phyloP scores from a whole-genome alignment of 1,140 invertebrate species.

The Oryctes rhinoceros region DNA sequence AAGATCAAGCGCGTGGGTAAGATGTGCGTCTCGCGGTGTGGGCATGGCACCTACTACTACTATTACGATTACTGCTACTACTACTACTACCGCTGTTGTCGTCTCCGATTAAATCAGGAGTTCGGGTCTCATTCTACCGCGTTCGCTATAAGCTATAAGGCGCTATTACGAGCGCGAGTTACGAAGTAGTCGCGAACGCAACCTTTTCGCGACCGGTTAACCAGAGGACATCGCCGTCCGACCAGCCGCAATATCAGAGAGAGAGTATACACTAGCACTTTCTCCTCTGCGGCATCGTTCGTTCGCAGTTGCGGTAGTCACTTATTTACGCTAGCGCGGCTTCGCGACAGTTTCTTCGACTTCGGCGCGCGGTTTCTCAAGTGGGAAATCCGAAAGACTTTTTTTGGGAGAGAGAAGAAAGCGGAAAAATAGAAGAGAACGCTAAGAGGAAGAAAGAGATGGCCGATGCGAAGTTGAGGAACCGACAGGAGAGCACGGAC shows the following conservation, averaged over 20 bases:
- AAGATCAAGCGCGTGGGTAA: conserved; percentile 7
- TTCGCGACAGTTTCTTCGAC: background rate
- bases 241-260: background rate
- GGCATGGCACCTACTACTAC: background rate
- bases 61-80: background rate
- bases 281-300: background rate
- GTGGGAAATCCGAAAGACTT: too few relatives aligned
- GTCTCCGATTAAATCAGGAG: background rate
- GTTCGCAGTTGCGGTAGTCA: background rate
- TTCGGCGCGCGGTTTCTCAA: background rate
- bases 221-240: background rate
- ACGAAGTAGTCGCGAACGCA: background rate
- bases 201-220: background rate
- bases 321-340: background rate
- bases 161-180: background rate
- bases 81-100: background rate
- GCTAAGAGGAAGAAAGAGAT: conserved; percentile 42
- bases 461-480: conserved; percentile 56
- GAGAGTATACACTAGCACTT: background rate
- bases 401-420: too few relatives aligned
- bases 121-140: background rate
- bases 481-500: conserved; percentile 54
- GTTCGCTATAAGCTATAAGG: background rate
- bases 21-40: background rate
- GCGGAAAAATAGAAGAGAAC: too few relatives aligned